phyloP scores from a whole-genome alignment of 2,888 invertebrate genomes.

The Argynnis bischoffii region DNA sequence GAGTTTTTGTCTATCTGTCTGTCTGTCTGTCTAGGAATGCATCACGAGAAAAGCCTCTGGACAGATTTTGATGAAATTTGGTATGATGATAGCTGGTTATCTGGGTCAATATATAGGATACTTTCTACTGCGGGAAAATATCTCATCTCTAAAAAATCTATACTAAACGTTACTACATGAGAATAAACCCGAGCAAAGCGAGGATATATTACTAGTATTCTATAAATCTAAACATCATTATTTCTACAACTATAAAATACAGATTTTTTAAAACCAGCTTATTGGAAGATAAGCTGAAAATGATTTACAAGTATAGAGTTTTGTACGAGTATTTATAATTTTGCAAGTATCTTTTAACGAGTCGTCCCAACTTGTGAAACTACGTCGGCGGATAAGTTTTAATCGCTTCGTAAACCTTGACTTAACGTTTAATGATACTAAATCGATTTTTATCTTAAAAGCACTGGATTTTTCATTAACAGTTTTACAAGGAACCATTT shows the following conservation, averaged over 20 bases:
- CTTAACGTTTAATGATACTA: constrained; percentile 15
- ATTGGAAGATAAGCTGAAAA: constrained; percentile 10
- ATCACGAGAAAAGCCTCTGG: too few species aligned
- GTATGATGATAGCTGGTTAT: too few species aligned
- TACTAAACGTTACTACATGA: too few species aligned
- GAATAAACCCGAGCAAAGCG: too few species aligned
- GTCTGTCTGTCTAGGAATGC: too few species aligned
- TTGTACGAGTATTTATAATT: constrained; percentile 25
- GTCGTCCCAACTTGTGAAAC: constrained; percentile 19
- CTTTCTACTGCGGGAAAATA: too few species aligned
- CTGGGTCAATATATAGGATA: too few species aligned
- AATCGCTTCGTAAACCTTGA: constrained; percentile 26
- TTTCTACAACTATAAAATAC: neutral
- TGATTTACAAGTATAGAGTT: constrained; percentile 10
- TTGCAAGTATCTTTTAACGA: constrained; percentile 27
- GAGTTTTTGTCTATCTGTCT: too few species aligned
- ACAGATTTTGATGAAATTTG: too few species aligned
- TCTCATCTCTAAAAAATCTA: too few species aligned
- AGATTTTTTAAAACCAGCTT: neutral
- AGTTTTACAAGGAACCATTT: neutral
- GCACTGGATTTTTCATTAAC: neutral
- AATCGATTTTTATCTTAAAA: constrained; percentile 3
- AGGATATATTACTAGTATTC: too few species aligned
- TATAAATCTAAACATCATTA: too few species aligned
- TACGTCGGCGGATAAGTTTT: constrained; percentile 22